Percentiles rank a stretch among this genome's conserved stretches.
These are phyloP conservation scores for Nomada ruficornis DNA, from an alignment of 2,888 invertebrate genomes.

Conservation along the genomic window DNA sequence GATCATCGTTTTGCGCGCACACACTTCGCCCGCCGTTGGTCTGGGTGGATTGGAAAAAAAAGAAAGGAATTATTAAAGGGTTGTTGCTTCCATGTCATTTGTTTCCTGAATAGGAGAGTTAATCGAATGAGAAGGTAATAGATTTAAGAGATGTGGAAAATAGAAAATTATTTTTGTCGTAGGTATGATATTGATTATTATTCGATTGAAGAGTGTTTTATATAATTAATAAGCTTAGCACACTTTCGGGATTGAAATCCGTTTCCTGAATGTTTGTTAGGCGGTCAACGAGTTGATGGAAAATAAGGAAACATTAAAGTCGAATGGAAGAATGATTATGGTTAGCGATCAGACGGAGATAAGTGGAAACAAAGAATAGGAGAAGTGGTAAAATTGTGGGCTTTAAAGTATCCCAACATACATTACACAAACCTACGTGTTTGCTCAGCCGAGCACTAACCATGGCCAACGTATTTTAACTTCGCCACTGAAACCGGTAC, in stretches of 20 bases:
- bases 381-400: not conserved
- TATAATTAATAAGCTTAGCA: no score
- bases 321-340: no score
- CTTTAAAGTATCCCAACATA: not conserved
- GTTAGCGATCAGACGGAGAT: no score
- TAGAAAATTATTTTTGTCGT: no score
- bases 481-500: constrained; percentile 1
- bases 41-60: not conserved
- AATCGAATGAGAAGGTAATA: not conserved
- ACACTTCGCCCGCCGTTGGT: not conserved
- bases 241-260: no score
- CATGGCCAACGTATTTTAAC: not conserved
- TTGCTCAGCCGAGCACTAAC: not conserved
- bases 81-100: not conserved
- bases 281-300: no score
- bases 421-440: not conserved
- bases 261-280: no score
- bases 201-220: no score
- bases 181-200: no score
- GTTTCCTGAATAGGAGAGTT: not conserved
- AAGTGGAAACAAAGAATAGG: no score
- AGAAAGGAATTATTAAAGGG: not conserved
- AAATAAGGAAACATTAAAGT: no score
- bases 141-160: not conserved
- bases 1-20: not conserved